These are phyloP conservation scores for Chirona hameri DNA, from an alignment of 2,888 invertebrate genomes.

Conservation along the genomic window DNA sequence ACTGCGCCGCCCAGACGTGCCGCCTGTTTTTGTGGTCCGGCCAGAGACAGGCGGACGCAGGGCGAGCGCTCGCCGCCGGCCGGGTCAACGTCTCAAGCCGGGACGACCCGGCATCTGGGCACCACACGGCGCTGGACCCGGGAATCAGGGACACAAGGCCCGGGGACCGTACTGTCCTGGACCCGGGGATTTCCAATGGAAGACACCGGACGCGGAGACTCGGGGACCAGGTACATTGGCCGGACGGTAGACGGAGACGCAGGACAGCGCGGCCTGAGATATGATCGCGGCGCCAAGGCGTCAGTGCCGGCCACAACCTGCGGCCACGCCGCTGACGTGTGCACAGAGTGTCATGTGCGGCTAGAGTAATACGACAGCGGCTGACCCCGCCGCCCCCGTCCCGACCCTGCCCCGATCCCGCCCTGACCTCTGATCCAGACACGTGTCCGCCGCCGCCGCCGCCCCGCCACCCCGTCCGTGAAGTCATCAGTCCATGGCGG, in stretches of 20 bases:
- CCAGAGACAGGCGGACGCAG: background rate
- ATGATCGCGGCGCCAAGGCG: too few species aligned
- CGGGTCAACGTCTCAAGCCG: constrained; percentile 3
- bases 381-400: background rate
- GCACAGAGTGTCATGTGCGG: too few species aligned
- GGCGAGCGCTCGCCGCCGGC: background rate
- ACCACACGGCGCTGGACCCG: background rate
- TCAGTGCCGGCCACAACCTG: too few species aligned
- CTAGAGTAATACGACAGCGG: too few species aligned
- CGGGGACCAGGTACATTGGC: too few species aligned
- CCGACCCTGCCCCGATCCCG: background rate
- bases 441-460: background rate
- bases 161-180: too few species aligned
- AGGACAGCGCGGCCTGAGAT: too few species aligned
- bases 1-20: background rate
- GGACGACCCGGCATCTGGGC: background rate
- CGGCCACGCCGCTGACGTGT: too few species aligned
- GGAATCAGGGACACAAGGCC: background rate
- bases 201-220: too few species aligned
- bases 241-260: too few species aligned
- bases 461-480: too few species aligned
- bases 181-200: too few species aligned
- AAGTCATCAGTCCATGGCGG: background rate
- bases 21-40: background rate
- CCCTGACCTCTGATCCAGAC: background rate